Conservation (phyloP, 2,888 invertebrate species). For the Lysandra bellargus region DNA sequence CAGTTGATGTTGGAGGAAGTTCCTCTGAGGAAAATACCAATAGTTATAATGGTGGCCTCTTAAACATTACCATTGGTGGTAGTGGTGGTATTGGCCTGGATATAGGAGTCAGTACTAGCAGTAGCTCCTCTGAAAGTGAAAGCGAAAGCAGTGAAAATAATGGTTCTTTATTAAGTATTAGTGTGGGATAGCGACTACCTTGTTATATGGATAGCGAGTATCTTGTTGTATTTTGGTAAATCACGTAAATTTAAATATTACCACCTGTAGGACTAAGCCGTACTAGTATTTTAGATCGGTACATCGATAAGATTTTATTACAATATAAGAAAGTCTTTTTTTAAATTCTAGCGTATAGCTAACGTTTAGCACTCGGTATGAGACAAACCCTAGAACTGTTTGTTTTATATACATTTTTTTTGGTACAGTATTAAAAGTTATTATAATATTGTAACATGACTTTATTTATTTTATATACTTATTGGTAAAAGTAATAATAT, state of each 20-base stretch:
- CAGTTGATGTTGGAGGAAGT: background rate
- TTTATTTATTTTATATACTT: background rate
- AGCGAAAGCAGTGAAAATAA: constrained; percentile 1
- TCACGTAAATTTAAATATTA: too few relatives aligned
- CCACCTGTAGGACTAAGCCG: too few relatives aligned
- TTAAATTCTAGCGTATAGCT: too few relatives aligned
- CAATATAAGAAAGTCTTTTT: too few relatives aligned
- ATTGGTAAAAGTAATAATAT: too few relatives aligned
- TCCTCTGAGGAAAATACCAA: background rate
- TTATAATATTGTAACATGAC: background rate
- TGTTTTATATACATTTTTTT: background rate
- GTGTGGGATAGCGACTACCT: background rate
- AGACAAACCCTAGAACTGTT: background rate
- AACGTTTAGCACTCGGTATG: too few relatives aligned
- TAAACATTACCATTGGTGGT: constrained; percentile 5
- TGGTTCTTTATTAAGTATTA: background rate
- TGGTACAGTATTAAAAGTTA: background rate
- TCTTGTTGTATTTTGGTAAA: background rate
- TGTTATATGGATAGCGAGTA: background rate
- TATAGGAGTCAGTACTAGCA: background rate
- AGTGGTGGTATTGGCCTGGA: background rate
- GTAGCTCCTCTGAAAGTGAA: constrained; percentile 13
- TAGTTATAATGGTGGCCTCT: background rate
- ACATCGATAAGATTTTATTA: too few relatives aligned
- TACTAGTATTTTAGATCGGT: too few relatives aligned